Evolutionary conservation across 2,888 invertebrate species (phyloP).

Genomic region (Entomobrya proxima): DNA sequence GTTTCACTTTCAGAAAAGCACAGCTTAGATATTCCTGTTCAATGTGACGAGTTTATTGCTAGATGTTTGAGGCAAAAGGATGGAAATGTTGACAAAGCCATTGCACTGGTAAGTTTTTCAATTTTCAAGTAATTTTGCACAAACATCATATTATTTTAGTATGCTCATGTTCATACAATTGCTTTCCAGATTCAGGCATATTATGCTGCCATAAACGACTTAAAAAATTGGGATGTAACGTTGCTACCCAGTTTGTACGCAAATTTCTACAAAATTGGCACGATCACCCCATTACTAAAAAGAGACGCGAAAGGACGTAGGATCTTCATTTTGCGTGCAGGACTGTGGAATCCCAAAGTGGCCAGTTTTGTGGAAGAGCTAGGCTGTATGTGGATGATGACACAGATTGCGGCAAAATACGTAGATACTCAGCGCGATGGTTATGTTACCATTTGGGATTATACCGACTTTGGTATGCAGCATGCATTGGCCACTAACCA

Average conservation of each 20-base stretch:
- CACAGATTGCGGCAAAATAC: constrained; percentile 6
- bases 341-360: constrained; percentile 1
- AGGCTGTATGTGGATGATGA: constrained; percentile 10
- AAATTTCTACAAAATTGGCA: background rate
- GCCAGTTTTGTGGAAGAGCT: background rate
- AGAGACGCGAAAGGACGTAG: constrained; percentile 14
- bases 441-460: constrained; percentile 38
- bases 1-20: no score
- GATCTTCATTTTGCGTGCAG: background rate
- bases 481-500: constrained; percentile 46
- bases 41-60: constrained; percentile 16
- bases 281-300: background rate
- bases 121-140: no score
- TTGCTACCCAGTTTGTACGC: background rate
- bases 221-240: constrained; percentile 6
- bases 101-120: constrained; percentile 42
- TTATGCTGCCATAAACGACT: background rate
- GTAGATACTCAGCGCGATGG: constrained; percentile 25
- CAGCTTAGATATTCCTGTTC: background rate
- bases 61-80: constrained; percentile 36
- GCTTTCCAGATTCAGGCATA: constrained; percentile 30
- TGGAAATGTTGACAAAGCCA: constrained; percentile 23
- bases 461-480: constrained; percentile 23
- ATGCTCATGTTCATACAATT: no score
- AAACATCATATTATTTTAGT: no score